Evolutionary conservation across 2,113 vertebrate genomes (phyloP).

Genomic region (Hemiscyllium ocellatum): DNA sequence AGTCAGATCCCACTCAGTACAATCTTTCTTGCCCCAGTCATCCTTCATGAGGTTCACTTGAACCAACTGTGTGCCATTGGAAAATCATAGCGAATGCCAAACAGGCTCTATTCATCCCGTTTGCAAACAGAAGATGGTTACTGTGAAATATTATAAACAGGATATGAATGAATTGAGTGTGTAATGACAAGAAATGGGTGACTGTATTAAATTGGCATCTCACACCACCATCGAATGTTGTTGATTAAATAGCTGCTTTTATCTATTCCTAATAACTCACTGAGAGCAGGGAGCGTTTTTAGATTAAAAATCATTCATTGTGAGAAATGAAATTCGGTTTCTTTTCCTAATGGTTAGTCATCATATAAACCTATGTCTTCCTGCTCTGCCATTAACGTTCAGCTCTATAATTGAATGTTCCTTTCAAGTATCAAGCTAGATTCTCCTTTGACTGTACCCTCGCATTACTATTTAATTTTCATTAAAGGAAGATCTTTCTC

Average conservation of each 20-base stretch:
- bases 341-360: neutral
- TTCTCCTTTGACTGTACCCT: neutral
- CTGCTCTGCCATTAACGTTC: neutral
- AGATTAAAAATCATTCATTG: slow-evolving; percentile 11
- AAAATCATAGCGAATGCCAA: neutral
- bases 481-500: neutral
- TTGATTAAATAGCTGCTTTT: neutral
- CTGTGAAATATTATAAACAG: neutral
- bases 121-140: neutral
- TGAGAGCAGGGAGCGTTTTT: neutral
- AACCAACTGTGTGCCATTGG: neutral
- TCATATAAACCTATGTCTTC: neutral
- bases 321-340: neutral
- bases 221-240: neutral
- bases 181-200: neutral
- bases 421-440: neutral
- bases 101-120: neutral
- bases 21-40: neutral
- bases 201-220: neutral
- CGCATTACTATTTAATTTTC: neutral
- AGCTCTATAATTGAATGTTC: neutral
- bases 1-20: neutral
- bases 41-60: neutral
- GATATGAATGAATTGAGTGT: neutral
- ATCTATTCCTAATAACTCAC: neutral